These are phyloP conservation scores for Holothuria glaberrima DNA, from an alignment of 35 echinoderm and acorn worm genomes.

Conservation along the genomic window DNA sequence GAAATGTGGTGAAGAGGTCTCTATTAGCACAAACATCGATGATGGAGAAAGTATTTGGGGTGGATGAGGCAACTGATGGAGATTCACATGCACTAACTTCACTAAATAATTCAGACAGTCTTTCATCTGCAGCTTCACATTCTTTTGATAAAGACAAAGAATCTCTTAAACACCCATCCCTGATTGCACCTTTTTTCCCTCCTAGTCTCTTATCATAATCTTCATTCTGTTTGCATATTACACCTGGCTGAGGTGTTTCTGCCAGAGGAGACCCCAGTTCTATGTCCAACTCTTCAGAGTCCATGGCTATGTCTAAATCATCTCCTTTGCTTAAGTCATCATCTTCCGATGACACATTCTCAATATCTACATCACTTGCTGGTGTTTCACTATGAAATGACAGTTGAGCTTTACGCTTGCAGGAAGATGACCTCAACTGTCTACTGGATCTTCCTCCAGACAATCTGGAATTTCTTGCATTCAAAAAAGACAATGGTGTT, in stretches of 20 bases:
- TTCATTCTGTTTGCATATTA: too few relatives aligned
- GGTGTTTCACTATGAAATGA: constrained; percentile 36
- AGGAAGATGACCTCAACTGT: not conserved
- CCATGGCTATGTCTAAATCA: constrained; percentile 52
- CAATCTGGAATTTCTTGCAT: not conserved
- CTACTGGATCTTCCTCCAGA: not conserved
- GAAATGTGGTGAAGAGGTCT: constrained; percentile 83
- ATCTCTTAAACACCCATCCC: not conserved
- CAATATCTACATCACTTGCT: constrained; percentile 27
- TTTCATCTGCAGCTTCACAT: too few relatives aligned
- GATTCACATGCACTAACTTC: not conserved
- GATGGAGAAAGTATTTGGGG: constrained; percentile 74
- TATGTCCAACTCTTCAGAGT: constrained; percentile 37
- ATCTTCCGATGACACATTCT: constrained; percentile 3
- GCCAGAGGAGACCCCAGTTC: not conserved
- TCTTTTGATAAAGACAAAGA: not conserved
- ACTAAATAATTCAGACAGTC: not conserved
- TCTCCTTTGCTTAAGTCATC: constrained; percentile 24
- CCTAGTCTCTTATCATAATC: too few relatives aligned
- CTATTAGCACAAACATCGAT: constrained; percentile 91
- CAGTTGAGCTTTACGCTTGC: not conserved
- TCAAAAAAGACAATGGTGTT: constrained; percentile 37
- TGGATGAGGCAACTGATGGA: not conserved
- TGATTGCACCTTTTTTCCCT: too few relatives aligned
- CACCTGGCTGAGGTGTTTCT: not conserved